These are phyloP conservation scores for Bovichtus variegatus DNA, from an alignment of 2,797 vertebrate genomes.

Conservation along the genomic window DNA sequence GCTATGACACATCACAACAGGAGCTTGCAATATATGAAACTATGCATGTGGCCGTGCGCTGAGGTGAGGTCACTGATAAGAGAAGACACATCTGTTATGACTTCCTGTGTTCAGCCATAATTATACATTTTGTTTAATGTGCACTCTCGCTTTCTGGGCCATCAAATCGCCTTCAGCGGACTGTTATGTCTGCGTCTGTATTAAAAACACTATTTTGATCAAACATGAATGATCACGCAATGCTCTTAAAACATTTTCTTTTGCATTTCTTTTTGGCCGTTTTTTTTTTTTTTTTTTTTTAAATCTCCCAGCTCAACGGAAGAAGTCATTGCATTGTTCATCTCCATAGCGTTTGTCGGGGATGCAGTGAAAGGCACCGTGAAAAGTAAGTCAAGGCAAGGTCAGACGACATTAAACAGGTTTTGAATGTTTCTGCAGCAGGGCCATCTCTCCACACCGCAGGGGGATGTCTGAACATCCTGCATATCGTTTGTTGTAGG, in stretches of 20 bases:
- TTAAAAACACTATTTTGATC: constrained; percentile 27
- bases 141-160: constrained; percentile 8
- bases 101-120: constrained; percentile 49
- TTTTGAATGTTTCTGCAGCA: constrained; percentile 25
- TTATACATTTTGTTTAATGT: constrained; percentile 44
- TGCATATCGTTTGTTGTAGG: constrained; percentile 29
- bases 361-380: constrained; percentile 94
- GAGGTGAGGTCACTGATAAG: constrained; percentile 34
- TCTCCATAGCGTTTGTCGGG: constrained; percentile 93
- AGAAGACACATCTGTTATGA: constrained; percentile 42
- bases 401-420: constrained; percentile 28
- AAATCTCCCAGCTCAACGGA: constrained; percentile 90
- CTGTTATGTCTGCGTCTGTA: constrained; percentile 60
- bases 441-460: neutral
- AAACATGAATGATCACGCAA: constrained; percentile 36
- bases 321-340: constrained; percentile 96
- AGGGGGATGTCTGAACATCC: constrained; percentile 2
- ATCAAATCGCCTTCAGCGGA: constrained; percentile 40
- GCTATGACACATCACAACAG: neutral
- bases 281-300: neutral
- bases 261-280: neutral
- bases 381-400: constrained; percentile 89
- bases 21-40: constrained; percentile 3
- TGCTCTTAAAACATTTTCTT: neutral
- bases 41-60: neutral